These are phyloP conservation scores for Pseudochaenichthys georgianus DNA, from an alignment of 2,797 vertebrate species.

Conservation along the genomic window DNA sequence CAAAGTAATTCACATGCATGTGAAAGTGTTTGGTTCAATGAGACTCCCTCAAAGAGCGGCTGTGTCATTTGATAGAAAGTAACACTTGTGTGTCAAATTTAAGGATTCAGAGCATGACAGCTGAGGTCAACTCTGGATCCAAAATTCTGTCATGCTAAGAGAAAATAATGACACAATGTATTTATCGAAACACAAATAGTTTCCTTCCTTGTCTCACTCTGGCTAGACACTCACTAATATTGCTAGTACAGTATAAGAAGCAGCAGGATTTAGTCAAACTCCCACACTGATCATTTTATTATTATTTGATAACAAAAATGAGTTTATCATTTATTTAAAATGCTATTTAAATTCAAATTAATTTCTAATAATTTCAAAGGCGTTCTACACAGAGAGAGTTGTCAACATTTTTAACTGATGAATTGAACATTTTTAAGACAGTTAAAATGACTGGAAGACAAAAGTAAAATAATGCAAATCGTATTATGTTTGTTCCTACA, in stretches of 20 bases:
- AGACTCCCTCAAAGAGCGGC: background rate
- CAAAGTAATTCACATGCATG: conserved; percentile 1
- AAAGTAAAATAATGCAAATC: too few relatives aligned
- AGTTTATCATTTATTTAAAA: conserved; percentile 10
- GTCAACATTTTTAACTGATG: too few relatives aligned
- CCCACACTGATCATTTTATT: conserved; percentile 3
- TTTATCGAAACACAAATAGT: conserved; percentile 25
- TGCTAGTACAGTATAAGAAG: background rate
- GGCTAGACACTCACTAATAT: background rate
- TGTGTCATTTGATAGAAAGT: conserved; percentile 16
- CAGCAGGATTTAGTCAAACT: conserved; percentile 6
- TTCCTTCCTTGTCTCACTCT: conserved; percentile 15
- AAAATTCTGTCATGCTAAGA: conserved; percentile 2
- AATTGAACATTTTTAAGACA: too few relatives aligned
- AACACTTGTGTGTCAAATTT: conserved; percentile 30
- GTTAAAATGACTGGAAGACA: too few relatives aligned
- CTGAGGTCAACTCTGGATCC: background rate
- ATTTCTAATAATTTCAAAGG: too few relatives aligned
- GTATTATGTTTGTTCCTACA: too few relatives aligned
- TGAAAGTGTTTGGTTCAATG: conserved; percentile 7
- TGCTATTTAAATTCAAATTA: too few relatives aligned
- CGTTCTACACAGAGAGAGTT: too few relatives aligned
- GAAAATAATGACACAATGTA: conserved; percentile 12
- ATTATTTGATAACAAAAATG: conserved; percentile 18
- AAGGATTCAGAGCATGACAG: conserved; percentile 29